A percentile compares a stretch with the other conserved stretches of the same genome.
phyloP scores from a whole-genome alignment of 1,140 invertebrate species.

The Brachionus manjavacas region DNA sequence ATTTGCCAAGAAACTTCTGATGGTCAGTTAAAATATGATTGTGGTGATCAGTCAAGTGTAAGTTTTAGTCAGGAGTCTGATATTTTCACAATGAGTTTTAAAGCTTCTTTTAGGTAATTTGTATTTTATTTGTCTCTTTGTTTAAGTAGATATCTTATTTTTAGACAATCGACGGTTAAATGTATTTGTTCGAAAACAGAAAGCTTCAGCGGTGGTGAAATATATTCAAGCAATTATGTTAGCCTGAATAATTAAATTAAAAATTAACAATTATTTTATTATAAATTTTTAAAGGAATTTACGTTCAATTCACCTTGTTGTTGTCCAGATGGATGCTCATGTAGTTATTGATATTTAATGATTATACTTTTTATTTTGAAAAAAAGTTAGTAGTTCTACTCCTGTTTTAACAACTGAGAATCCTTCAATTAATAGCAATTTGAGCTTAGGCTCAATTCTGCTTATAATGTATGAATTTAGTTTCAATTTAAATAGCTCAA shows the following conservation, averaged over 20 bases:
- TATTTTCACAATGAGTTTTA: neutral
- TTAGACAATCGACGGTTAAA: neutral
- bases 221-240: neutral
- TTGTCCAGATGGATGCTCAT: slow-evolving; percentile 32
- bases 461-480: slow-evolving; percentile 4
- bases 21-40: neutral
- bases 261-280: too few relatives aligned
- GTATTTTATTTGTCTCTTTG: neutral
- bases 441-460: slow-evolving; percentile 17
- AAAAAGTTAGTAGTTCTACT: too few relatives aligned
- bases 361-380: too few relatives aligned
- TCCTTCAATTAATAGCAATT: neutral
- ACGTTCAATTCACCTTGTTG: slow-evolving; percentile 24
- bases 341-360: neutral
- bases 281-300: neutral
- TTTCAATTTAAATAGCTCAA: neutral
- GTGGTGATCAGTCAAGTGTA: slow-evolving; percentile 25
- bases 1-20: slow-evolving; percentile 11
- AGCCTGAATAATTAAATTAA: too few relatives aligned
- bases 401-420: neutral
- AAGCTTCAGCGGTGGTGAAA: neutral
- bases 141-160: neutral
- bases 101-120: neutral
- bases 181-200: neutral
- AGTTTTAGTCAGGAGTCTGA: neutral